Percentiles rank a stretch among this genome's conserved stretches.
phyloP scores from a whole-genome alignment of 2,888 invertebrate species.

The Agonopterix arenella region DNA sequence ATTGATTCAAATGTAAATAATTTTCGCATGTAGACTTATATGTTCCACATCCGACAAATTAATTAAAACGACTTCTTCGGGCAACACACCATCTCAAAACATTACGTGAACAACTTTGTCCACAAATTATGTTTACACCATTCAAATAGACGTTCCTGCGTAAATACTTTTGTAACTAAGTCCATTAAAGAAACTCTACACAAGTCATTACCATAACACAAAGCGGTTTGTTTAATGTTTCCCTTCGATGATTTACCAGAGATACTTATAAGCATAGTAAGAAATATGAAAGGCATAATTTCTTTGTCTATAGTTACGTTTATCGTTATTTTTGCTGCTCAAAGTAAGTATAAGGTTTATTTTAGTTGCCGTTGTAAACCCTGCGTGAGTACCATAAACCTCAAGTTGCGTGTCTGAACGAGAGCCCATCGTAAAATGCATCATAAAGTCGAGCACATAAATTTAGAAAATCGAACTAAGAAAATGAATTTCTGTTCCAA shows the following conservation, averaged over 20 bases:
- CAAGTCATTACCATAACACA: slow-evolving; percentile 63
- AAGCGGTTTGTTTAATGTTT: slow-evolving; percentile 50
- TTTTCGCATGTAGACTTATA: too few relatives aligned
- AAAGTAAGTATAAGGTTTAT: slow-evolving; percentile 28
- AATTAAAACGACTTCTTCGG: slow-evolving; percentile 56
- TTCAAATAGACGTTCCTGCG: slow-evolving; percentile 62
- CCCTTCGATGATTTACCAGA: slow-evolving; percentile 33
- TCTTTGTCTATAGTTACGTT: slow-evolving; percentile 9
- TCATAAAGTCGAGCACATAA: slow-evolving; percentile 61
- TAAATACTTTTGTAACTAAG: slow-evolving; percentile 64
- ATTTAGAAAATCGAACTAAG: slow-evolving; percentile 57
- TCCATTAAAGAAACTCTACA: slow-evolving; percentile 63
- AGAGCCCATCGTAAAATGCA: slow-evolving; percentile 64
- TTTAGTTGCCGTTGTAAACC: slow-evolving; percentile 50
- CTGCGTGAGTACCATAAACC: slow-evolving; percentile 57
- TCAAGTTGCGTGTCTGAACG: slow-evolving; percentile 64
- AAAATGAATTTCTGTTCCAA: slow-evolving; percentile 34
- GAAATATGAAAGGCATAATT: not conserved
- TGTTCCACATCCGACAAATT: slow-evolving; percentile 35
- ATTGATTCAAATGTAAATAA: too few relatives aligned
- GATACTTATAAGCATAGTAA: slow-evolving; percentile 10
- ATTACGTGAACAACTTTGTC: slow-evolving; percentile 60
- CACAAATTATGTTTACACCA: slow-evolving; percentile 71
- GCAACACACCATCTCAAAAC: slow-evolving; percentile 46
- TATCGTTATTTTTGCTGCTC: slow-evolving; percentile 22